phyloP scores from a whole-genome alignment of 2,888 invertebrate genomes.

The Proisotoma minuta region DNA sequence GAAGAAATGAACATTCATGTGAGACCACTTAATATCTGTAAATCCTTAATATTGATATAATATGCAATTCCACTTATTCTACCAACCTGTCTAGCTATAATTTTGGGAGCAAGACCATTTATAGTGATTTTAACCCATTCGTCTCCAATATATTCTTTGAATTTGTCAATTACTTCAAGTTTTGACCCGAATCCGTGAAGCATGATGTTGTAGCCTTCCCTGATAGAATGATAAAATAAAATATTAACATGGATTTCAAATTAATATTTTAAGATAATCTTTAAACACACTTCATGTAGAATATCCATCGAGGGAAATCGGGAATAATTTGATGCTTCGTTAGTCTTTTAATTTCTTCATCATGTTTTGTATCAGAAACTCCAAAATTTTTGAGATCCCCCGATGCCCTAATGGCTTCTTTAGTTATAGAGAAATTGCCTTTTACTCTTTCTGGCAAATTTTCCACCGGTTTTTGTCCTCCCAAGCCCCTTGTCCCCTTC shows the following conservation, averaged over 20 bases:
- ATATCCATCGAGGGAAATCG: slow-evolving; percentile 40
- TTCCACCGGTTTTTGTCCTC: slow-evolving; percentile 5
- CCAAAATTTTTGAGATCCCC: slow-evolving; percentile 7
- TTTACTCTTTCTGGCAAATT: slow-evolving; percentile 16
- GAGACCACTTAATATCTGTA: background rate
- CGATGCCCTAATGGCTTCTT: slow-evolving; percentile 23
- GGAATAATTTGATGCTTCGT: slow-evolving; percentile 9
- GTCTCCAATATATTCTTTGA: slow-evolving; percentile 61
- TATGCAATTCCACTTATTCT: too few species aligned
- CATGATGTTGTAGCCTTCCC: slow-evolving; percentile 79
- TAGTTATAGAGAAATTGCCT: slow-evolving; percentile 34
- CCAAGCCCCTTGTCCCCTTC: slow-evolving; percentile 24
- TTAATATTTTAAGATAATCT: slow-evolving; percentile 16
- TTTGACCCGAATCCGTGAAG: slow-evolving; percentile 91
- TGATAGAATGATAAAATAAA: slow-evolving; percentile 48
- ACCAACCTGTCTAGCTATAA: slow-evolving; percentile 77
- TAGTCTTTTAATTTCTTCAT: slow-evolving; percentile 11
- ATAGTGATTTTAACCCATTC: slow-evolving; percentile 70
- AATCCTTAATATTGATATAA: too few species aligned
- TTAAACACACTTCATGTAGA: slow-evolving; percentile 30
- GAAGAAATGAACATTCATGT: background rate
- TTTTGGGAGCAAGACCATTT: slow-evolving; percentile 88
- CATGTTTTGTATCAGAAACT: slow-evolving; percentile 17
- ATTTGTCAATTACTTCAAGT: slow-evolving; percentile 67
- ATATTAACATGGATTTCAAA: background rate